Evolutionary conservation across 2,797 vertebrate genomes (phyloP).

Genomic region (Crypturellus tataupa): DNA sequence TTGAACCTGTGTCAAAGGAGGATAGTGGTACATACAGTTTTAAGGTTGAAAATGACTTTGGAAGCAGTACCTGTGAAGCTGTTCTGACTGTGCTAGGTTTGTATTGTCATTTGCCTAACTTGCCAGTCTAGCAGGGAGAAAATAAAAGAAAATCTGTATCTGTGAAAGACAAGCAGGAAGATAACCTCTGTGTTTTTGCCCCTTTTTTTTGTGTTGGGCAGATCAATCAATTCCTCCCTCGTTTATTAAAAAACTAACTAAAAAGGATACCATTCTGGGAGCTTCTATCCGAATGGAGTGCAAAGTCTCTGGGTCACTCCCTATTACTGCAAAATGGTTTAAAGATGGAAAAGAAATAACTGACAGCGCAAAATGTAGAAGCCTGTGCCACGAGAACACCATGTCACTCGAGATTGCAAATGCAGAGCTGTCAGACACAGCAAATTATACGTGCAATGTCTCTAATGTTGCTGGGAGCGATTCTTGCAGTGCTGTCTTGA

Average conservation of each 20-base stretch:
- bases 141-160: background rate
- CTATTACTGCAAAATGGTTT: constrained; percentile 94
- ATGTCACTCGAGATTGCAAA: constrained; percentile 90
- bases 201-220: constrained; percentile 80
- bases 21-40: constrained; percentile 93
- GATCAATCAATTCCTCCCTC: constrained; percentile 95
- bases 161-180: background rate
- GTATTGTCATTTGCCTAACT: constrained; percentile 75
- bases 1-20: constrained; percentile 90
- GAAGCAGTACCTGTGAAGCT: constrained; percentile 91
- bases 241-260: constrained; percentile 92
- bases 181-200: constrained; percentile 64
- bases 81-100: constrained; percentile 92
- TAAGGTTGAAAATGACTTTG: constrained; percentile 95
- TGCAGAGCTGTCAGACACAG: constrained; percentile 90
- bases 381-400: constrained; percentile 91
- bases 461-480: constrained; percentile 91
- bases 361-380: constrained; percentile 91
- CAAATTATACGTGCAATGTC: constrained; percentile 92
- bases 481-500: constrained; percentile 88
- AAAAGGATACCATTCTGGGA: constrained; percentile 91
- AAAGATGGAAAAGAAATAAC: constrained; percentile 92
- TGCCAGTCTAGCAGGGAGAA: background rate
- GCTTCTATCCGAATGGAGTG: constrained; percentile 93
- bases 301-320: constrained; percentile 94